phyloP scores from a whole-genome alignment of 2,797 vertebrate species.

The Coreius guichenoti region DNA sequence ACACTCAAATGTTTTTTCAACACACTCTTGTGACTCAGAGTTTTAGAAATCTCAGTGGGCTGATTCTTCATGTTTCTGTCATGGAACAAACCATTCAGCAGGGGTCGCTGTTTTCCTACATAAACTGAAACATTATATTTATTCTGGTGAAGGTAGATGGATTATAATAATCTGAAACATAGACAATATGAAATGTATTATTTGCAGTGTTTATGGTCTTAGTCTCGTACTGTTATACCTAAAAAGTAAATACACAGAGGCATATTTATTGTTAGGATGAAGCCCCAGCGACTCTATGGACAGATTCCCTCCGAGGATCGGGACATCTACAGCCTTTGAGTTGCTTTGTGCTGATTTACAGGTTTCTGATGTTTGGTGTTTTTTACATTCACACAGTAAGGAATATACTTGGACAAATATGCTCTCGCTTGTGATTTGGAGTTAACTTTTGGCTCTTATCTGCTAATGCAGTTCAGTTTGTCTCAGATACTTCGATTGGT shows the following conservation, averaged over 20 bases:
- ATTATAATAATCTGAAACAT: not conserved
- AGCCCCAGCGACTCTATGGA: not conserved
- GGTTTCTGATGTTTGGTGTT: not conserved
- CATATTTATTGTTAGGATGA: not conserved
- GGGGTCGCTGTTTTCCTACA: not conserved
- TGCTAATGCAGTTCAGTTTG: not conserved
- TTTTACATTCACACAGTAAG: not conserved
- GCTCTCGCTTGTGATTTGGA: not conserved
- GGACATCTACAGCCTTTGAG: not conserved
- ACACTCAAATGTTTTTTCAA: no score
- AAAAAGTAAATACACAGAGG: not conserved
- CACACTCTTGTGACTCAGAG: no score
- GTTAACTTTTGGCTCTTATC: not conserved
- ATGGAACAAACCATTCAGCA: not conserved
- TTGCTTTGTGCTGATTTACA: not conserved
- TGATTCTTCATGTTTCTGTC: not conserved
- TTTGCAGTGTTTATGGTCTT: not conserved
- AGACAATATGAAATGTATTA: not conserved
- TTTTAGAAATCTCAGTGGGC: no score
- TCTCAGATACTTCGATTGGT: no score
- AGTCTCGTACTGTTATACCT: not conserved
- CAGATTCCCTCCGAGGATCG: not conserved
- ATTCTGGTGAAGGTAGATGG: not conserved
- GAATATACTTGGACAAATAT: conserved; percentile 12
- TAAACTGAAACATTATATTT: not conserved